Conservation (phyloP, 2,113 vertebrate genomes). For the Dasyornis broadbenti region DNA sequence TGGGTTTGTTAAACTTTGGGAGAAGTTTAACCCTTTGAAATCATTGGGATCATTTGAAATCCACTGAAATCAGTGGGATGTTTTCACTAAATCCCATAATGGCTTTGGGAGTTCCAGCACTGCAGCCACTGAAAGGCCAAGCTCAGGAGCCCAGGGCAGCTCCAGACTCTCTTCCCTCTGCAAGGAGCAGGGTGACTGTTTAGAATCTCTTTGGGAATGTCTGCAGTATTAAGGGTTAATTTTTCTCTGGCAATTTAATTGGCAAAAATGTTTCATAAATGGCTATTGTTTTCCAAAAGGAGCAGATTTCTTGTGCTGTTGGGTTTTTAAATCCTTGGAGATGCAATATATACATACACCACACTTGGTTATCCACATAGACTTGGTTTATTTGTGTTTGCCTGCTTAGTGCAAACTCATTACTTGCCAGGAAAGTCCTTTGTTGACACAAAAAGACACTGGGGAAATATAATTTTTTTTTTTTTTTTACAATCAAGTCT, state of each 20-base stretch:
- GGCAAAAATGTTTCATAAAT: background rate
- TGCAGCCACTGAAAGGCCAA: background rate
- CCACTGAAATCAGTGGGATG: background rate
- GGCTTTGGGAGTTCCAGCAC: background rate
- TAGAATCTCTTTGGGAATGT: background rate
- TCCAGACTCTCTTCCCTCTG: background rate
- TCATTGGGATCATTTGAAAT: no score
- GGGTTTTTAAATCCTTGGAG: background rate
- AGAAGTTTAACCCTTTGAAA: constrained; percentile 28
- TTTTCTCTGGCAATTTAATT: background rate
- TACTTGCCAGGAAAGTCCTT: constrained; percentile 23
- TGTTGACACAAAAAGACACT: constrained; percentile 42
- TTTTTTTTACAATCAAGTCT: no score
- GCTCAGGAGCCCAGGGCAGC: background rate
- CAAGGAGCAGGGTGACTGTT: background rate
- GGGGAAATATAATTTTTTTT: background rate
- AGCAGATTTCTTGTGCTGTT: background rate
- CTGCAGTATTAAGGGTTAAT: background rate
- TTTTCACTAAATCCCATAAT: background rate
- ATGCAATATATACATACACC: background rate
- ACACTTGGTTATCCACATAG: background rate
- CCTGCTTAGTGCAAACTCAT: constrained; percentile 17
- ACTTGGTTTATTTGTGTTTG: constrained; percentile 46
- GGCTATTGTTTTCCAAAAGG: background rate
- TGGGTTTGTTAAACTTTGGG: background rate